Percentiles rank a stretch among this genome's conserved stretches.
Evolutionary conservation across 2,888 invertebrate species (phyloP).

Genomic region (Vannuccia rotundouncinata): DNA sequence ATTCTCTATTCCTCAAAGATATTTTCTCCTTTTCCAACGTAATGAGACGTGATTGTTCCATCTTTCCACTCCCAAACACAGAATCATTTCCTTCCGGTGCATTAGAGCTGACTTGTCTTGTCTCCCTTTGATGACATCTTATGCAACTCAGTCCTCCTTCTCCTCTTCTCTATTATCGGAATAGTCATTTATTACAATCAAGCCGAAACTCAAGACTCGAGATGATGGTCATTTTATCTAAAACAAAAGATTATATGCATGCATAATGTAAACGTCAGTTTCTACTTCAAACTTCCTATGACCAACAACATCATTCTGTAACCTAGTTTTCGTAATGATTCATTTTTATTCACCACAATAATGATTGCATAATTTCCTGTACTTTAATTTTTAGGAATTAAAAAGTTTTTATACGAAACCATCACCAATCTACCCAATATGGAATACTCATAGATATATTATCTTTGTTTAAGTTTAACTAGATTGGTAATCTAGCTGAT

Average conservation of each 20-base stretch:
- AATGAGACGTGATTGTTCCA: not conserved
- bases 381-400: not conserved
- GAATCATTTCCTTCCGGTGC: not conserved
- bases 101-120: not conserved
- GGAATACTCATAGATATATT: too few relatives aligned
- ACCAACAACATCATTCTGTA: too few relatives aligned
- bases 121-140: not conserved
- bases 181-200: too few relatives aligned
- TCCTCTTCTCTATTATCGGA: too few relatives aligned
- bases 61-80: not conserved
- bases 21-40: not conserved
- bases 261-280: too few relatives aligned
- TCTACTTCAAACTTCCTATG: too few relatives aligned
- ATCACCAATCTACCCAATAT: not conserved
- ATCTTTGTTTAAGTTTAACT: too few relatives aligned
- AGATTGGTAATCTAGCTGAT: too few relatives aligned
- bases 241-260: too few relatives aligned
- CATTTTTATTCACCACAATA: not conserved
- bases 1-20: not conserved
- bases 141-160: not conserved
- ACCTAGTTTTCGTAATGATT: too few relatives aligned
- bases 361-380: not conserved
- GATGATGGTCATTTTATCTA: too few relatives aligned
- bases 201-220: too few relatives aligned
- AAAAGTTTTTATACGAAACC: not conserved